Evolutionary conservation across 2,888 invertebrate genomes (phyloP).

Genomic region (Artemia sp.): DNA sequence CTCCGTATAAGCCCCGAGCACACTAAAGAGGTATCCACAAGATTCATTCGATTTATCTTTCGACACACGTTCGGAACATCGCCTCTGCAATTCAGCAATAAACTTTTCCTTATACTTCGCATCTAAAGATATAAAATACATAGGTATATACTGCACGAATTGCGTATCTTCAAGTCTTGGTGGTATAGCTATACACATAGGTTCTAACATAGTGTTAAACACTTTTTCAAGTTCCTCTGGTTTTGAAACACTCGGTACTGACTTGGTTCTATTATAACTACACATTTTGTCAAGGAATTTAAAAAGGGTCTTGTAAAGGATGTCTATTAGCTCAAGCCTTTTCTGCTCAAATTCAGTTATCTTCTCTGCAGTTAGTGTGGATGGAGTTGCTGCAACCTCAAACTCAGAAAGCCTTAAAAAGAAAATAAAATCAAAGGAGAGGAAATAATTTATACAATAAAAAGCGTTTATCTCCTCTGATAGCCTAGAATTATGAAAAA

Average conservation of each 20-base stretch:
- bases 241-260: not conserved
- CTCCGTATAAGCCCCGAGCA: conserved; percentile 1
- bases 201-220: not conserved
- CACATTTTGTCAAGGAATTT: not conserved
- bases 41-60: not conserved
- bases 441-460: not conserved
- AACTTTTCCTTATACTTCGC: not conserved
- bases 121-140: not conserved
- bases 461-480: not conserved
- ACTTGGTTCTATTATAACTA: not conserved
- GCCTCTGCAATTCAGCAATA: not conserved
- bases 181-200: not conserved
- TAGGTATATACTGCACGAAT: conserved; percentile 2
- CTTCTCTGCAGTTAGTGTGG: not conserved
- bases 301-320: not conserved
- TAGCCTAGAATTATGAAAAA: too few species aligned
- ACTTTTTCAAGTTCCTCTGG: not conserved
- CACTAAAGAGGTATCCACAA: not conserved
- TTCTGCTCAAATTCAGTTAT: not conserved
- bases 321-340: not conserved
- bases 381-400: conserved; percentile 8
- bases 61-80: not conserved
- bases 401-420: not conserved
- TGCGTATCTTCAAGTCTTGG: not conserved
- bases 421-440: not conserved